A percentile compares a stretch with the other conserved stretches of the same genome.
Evolutionary conservation across 2,888 invertebrate species (phyloP).

Genomic region (Lutraria lutraria): DNA sequence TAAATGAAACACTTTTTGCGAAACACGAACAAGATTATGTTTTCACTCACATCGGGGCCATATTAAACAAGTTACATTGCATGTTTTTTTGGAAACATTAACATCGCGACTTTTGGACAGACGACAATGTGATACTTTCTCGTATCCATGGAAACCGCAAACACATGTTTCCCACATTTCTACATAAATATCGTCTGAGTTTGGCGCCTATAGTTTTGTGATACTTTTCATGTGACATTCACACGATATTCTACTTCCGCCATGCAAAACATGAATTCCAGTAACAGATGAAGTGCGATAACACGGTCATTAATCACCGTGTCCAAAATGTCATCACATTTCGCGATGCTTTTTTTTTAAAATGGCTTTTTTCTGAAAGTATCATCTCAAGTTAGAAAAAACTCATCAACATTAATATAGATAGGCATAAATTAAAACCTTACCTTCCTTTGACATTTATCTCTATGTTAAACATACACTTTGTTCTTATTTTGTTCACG

Average conservation of each 20-base stretch:
- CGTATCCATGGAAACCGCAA: not conserved
- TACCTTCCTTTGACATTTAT: not conserved
- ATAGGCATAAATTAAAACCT: not conserved
- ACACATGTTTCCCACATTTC: constrained; percentile 15
- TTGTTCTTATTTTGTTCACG: not conserved
- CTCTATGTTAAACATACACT: not conserved
- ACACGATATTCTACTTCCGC: not conserved
- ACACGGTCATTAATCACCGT: not conserved
- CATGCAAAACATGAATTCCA: not conserved
- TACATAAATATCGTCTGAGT: not conserved
- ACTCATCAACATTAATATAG: not conserved
- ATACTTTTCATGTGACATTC: not conserved
- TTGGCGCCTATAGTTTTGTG: constrained; percentile 18
- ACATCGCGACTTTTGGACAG: not conserved
- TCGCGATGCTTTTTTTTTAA: not conserved
- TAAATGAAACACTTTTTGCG: too few species aligned
- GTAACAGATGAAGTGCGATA: not conserved
- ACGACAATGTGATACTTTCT: not conserved
- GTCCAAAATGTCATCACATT: constrained; percentile 10
- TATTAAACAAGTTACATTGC: not conserved
- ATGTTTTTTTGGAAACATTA: not conserved
- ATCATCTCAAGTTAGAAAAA: not conserved
- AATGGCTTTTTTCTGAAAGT: not conserved
- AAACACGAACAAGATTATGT: not conserved
- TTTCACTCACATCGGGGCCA: not conserved